Conservation (phyloP, 2,797 vertebrate species). For the Taeniopygia guttata region DNA sequence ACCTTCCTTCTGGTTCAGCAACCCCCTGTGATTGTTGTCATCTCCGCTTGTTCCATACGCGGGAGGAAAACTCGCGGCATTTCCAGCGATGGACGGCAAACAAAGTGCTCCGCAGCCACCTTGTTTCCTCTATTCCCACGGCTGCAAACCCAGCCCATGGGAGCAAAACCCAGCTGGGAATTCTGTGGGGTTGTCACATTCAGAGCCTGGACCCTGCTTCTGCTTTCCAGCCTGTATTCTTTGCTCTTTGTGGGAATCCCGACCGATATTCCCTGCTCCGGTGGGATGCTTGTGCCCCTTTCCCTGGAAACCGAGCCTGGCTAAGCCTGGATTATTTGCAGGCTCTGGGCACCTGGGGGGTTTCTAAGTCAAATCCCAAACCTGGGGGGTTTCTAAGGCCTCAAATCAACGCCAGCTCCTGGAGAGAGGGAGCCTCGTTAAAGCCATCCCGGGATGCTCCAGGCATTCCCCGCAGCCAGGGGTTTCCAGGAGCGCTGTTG, state of each 20-base stretch:
- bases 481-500: not conserved
- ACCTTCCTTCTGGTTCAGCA: conserved; percentile 9
- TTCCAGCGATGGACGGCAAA: not conserved
- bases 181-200: not conserved
- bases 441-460: not conserved
- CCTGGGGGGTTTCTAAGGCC: not conserved
- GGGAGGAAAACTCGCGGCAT: not conserved
- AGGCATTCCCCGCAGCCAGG: not conserved
- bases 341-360: not conserved
- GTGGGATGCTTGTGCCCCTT: not conserved
- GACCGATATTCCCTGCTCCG: not conserved
- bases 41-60: not conserved
- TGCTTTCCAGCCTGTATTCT: not conserved
- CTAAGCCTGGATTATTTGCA: not conserved
- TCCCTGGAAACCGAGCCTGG: not conserved
- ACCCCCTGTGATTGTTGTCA: not conserved
- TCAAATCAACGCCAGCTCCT: not conserved
- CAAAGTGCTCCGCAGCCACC: not conserved
- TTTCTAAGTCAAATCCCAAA: no score
- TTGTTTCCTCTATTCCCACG: not conserved
- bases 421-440: conserved; percentile 22
- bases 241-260: not conserved
- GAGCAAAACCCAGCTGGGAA: not conserved
- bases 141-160: not conserved
- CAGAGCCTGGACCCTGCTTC: not conserved